Evolutionary conservation across 2,113 vertebrate genomes (phyloP), one percentile per base, ranked within the genome.

Genomic region (Syngnathoides biaculeatus): DNA sequence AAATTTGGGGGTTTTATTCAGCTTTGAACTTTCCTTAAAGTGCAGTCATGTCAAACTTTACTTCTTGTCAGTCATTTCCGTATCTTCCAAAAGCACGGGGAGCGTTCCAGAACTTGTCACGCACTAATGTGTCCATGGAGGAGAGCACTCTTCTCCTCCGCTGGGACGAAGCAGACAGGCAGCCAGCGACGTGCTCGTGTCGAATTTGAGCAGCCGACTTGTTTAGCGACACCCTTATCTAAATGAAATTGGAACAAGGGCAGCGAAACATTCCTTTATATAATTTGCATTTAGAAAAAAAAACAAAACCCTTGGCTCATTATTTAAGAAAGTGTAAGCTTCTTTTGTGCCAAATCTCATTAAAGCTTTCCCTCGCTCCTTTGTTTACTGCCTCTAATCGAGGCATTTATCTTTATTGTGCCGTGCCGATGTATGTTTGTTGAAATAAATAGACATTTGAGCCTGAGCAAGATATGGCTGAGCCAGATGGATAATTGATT

Each of bases 401-500:
- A 87, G 86, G 86, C 87, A 90, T 92, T 92, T 92, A 91, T 93
- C 91, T 92, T 91, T 90, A 91, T 90, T 90, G 91, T 89, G 86
- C 80, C 81, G 88, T 79, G 75, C 83, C 83, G 72, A 89, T 89
- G 89, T 90, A 90, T 91, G 92, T 91, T 92, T 92, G 89, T 91
- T 90, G 89, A 90, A 91, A 92, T 91, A 79, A 92, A 91, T 90
- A 90, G 87, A 89, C 87, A 89, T 90, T 91, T 87, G 87, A 88
- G 84, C 86, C 77, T 58, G 77, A 67, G 84, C 81, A 68, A 79
- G 73, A 79, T 86, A 78, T 82, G 86, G 89, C 78, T 82, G 86
- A 84, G 86, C 86, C 91, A 90, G 89, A 91, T 90, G 92, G 86
- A 88, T 92, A 91, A 92, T 91, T 91, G 90, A 92, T 92, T 92